Evolutionary conservation across 2,113 vertebrate species (phyloP), one percentile per base, ranked within the genome.

Genomic region (Periophthalmus modestus): DNA sequence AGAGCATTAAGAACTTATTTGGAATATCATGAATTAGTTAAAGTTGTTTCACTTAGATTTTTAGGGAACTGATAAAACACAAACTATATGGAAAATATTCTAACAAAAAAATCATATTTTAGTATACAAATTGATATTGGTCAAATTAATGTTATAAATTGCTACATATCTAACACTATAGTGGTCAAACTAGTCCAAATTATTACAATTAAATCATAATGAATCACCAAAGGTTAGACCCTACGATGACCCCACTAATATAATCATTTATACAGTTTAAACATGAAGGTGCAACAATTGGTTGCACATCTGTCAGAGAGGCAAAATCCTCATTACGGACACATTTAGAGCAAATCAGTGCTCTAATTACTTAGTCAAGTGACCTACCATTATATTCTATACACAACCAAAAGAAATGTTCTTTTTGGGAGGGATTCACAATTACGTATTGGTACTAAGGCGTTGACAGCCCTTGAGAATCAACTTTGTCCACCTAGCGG

Each of bases 401-500:
- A 39, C 3, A 65, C 19, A 18, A 65, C 10, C 14, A 34, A 33
- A 10, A 19, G 47, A 47, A 47, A 2, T 16, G 1, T 16, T 23
- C 78, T 66, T 61, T 72, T 55, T 21, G 7, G 19, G n/a, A 9
- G 36, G 47, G 70, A 58, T 73, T 61, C 1, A 1, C 21, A 59
- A 69, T 21, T 55, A 36, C 28, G 33, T 62, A 43, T 62, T 18
- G 59, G 24, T 9, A 28, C 28, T 43, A 50, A 66, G 70, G 68
- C 72, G 85, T 73, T 72, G 79, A 87, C 74, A 91, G 87, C 87
- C 87, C 87, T 79, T 87, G 87, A 90, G 89, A 91, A 92, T 83
- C 86, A 19, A 73, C 72, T 23, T 72, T 54, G 47, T 69, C 74
- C 39, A 57, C 54, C 16, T 7, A 54, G 63, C 63, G 55, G 78